Conservation (phyloP, 2,797 vertebrate genomes). For the Acrossocheilus wenchowensis region DNA sequence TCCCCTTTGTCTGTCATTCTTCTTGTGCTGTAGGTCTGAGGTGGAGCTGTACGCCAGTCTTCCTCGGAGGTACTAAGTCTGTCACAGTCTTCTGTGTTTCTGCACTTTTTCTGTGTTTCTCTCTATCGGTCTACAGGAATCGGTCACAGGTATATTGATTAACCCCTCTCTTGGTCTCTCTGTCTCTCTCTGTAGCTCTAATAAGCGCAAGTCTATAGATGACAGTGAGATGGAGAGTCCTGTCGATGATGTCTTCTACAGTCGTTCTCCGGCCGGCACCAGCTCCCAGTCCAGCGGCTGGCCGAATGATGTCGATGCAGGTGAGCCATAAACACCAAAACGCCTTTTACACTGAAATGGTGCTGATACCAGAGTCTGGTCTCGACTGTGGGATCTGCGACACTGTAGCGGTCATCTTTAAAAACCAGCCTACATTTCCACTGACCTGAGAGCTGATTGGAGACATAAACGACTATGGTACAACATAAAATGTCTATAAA, state of each 20-base stretch:
- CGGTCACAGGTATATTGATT: not conserved
- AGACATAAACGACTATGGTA: not conserved
- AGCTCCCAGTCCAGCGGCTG: conserved; percentile 94
- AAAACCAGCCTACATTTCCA: not conserved
- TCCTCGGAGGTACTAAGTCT: conserved; percentile 81
- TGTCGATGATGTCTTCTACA: conserved; percentile 94
- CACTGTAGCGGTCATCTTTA: not conserved
- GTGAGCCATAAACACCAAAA: conserved; percentile 69
- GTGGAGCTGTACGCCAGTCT: conserved; percentile 86
- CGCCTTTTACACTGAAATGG: not conserved
- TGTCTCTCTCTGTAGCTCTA: conserved; percentile 78
- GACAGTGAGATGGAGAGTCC: conserved; percentile 96
- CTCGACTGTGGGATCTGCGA: not conserved
- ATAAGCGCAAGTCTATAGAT: conserved; percentile 93
- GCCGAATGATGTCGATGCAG: conserved; percentile 93
- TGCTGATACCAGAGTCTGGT: conserved; percentile 1
- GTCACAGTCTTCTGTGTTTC: conserved; percentile 41
- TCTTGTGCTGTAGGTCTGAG: conserved; percentile 81
- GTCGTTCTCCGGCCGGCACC: conserved; percentile 91
- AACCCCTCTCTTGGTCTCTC: conserved; percentile 31
- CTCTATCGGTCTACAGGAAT: not conserved
- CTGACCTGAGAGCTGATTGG: not conserved
- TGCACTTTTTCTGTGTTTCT: conserved; percentile 53
- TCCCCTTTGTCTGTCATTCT: conserved; percentile 23
- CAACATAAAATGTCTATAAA: not conserved